Evolutionary conservation across 2,797 vertebrate species (phyloP), one percentile per base, ranked within the genome.

Genomic region (Sebastes dallii): DNA sequence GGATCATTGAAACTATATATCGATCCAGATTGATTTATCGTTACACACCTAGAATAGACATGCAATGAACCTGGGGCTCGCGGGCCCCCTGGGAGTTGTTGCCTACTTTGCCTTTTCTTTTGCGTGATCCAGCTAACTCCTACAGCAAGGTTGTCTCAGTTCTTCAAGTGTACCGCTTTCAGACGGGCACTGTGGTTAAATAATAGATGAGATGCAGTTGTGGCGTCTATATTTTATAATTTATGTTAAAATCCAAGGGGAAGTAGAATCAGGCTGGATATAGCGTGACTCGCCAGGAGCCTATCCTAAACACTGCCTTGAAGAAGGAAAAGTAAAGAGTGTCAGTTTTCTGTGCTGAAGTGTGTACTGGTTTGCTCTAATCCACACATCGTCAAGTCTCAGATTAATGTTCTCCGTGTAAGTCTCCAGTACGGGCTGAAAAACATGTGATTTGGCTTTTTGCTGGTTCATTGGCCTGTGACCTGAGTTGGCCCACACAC

Each of bases 381-480:
- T 84, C 82, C 72, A 13, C 75, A 73, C 75, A 29, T 16, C n/a
- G 66, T 56, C n/a, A 34, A 70, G 85, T 73, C 61, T 4, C 16
- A 66, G 83, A 85, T 85, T 78, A 87, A 74, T 60, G 56, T 72
- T 82, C 58, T 20, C 39, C 72, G 42, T 42, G 54, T 77, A 82
- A 90, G 39, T 75, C 62, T 77, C 75, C 56, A 24, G 77, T 52
- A 24, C 42, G 52, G 22, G 5, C 58, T 39, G 54, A 71, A 56
- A 85, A 89, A 75, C 92, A 93, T 93, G 91, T 94, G 93, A 94
- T 86, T 85, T 72, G 76, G 88, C 86, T 92, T 92, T 88, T 86
- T 89, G 76, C 77, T 89, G 83, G 62, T 89, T 91, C 78, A 81
- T 55, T 70, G 68, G 66, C 68, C 82, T 69, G 67, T 84, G 85